Evolutionary conservation across 2,888 invertebrate genomes (phyloP).

Genomic region (Leptopilina syphax): DNA sequence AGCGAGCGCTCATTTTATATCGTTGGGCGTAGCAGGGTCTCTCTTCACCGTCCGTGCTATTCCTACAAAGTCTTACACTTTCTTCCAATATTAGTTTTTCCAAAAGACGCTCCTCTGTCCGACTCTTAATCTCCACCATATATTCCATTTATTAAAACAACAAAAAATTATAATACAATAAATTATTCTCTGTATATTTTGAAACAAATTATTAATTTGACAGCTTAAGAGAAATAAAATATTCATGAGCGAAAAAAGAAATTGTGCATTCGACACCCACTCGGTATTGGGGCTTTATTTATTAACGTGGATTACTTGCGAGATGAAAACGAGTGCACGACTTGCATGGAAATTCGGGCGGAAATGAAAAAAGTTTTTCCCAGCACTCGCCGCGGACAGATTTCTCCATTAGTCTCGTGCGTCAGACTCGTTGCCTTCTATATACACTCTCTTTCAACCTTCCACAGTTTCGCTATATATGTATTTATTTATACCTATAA

Average conservation of each 20-base stretch:
- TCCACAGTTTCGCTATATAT: no score
- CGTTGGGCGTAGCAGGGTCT: no score
- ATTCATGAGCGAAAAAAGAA: constrained; percentile 10
- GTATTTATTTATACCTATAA: not conserved
- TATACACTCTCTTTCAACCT: no score
- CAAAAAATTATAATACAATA: no score
- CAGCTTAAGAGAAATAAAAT: not conserved
- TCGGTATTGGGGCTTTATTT: constrained; percentile 8
- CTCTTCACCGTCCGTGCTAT: no score
- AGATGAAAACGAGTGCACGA: constrained; percentile 25
- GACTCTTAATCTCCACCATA: no score
- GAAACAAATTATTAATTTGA: not conserved
- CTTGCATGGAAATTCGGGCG: constrained; percentile 30
- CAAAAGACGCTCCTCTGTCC: no score
- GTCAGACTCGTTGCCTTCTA: constrained; percentile 4
- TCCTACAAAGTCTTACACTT: no score
- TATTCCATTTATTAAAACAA: no score
- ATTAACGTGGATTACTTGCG: constrained; percentile 29
- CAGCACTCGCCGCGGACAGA: constrained; percentile 32
- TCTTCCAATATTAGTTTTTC: no score
- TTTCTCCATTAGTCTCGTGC: constrained; percentile 24
- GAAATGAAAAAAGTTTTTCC: constrained; percentile 35
- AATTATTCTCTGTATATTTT: not conserved
- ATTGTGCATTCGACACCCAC: not conserved
- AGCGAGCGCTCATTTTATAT: no score